phyloP scores from a whole-genome alignment of 2,888 invertebrate species.

The Erebia palarica region DNA sequence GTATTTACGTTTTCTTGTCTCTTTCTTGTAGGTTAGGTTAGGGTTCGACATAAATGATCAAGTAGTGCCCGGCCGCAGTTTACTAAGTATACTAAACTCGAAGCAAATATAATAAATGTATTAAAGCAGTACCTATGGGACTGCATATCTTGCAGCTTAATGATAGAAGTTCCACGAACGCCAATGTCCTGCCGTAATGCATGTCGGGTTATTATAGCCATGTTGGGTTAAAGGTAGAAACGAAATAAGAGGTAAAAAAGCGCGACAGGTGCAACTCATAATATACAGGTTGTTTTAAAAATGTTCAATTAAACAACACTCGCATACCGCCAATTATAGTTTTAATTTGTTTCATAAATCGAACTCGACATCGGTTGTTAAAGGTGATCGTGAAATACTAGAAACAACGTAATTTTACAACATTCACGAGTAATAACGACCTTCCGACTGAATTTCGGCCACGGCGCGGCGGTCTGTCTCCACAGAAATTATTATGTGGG shows the following conservation, averaged over 20 bases:
- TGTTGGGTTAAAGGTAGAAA: conserved; percentile 56
- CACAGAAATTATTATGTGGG: no score
- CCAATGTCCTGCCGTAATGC: conserved; percentile 68
- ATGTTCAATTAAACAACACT: conserved; percentile 44
- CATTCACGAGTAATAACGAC: no score
- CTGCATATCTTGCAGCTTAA: background rate
- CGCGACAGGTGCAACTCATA: conserved; percentile 61
- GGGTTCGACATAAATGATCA: no score
- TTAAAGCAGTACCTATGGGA: no score
- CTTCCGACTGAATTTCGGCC: no score
- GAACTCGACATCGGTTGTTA: conserved; percentile 11
- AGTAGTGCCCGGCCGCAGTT: no score
- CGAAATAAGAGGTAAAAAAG: conserved; percentile 50
- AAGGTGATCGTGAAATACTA: background rate
- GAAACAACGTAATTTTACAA: background rate
- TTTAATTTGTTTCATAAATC: conserved; percentile 44
- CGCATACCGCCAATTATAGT: conserved; percentile 33
- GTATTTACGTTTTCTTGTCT: no score
- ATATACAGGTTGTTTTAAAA: conserved; percentile 55
- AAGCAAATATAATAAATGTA: no score
- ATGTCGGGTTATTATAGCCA: conserved; percentile 58
- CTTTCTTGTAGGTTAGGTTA: no score
- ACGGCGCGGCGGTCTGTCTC: no score
- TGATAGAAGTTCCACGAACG: conserved; percentile 50
- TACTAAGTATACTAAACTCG: no score